These are phyloP conservation scores for Pegoplata infirma DNA, from an alignment of 2,888 invertebrate genomes.

Conservation along the genomic window DNA sequence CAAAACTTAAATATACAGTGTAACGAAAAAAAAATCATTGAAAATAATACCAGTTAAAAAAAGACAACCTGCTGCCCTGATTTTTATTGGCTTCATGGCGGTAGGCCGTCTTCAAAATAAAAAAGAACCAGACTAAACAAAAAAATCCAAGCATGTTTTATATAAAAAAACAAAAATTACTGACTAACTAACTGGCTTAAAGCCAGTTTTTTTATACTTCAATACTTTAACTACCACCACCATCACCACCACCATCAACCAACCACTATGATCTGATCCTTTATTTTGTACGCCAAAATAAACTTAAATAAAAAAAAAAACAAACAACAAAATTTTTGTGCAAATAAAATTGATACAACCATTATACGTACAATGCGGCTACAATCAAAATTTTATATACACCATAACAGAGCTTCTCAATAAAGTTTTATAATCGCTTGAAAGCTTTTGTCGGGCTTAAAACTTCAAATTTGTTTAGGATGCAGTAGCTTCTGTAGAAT, in stretches of 20 bases:
- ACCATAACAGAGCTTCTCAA: neutral
- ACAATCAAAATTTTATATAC: slow-evolving; percentile 30
- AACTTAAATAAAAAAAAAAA: too few relatives aligned
- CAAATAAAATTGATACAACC: slow-evolving; percentile 54
- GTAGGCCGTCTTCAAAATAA: slow-evolving; percentile 38
- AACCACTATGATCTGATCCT: slow-evolving; percentile 45
- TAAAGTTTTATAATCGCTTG: too few relatives aligned
- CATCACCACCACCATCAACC: slow-evolving; percentile 4
- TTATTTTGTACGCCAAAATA: slow-evolving; percentile 20
- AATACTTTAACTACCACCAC: slow-evolving; percentile 36
- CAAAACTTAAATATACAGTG: slow-evolving; percentile 24
- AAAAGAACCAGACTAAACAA: slow-evolving; percentile 16
- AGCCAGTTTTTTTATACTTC: slow-evolving; percentile 34
- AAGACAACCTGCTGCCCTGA: slow-evolving; percentile 67
- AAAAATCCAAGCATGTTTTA: neutral
- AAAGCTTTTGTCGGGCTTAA: too few relatives aligned
- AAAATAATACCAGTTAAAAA: slow-evolving; percentile 55
- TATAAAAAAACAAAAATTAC: too few relatives aligned
- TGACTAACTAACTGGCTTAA: slow-evolving; percentile 40
- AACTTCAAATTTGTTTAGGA: too few relatives aligned
- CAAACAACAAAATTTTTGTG: slow-evolving; percentile 16
- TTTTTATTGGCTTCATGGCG: slow-evolving; percentile 73
- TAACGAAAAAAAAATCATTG: slow-evolving; percentile 27
- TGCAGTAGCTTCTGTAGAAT: too few relatives aligned
- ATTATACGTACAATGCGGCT: too few relatives aligned